phyloP scores from a whole-genome alignment of 2,888 invertebrate genomes.

The Lithodes maja region DNA sequence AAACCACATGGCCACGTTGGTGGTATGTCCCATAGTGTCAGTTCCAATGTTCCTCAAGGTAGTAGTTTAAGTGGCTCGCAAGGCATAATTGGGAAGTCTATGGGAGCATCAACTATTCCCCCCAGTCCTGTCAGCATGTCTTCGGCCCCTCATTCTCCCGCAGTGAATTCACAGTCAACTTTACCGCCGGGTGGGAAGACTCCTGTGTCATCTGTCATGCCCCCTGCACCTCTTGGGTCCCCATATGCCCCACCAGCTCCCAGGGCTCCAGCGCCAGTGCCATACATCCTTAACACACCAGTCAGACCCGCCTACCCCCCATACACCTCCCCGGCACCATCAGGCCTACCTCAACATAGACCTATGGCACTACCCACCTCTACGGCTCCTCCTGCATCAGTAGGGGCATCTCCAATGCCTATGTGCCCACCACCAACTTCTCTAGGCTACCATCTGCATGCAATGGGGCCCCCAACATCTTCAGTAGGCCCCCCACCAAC shows the following conservation, averaged over 20 bases:
- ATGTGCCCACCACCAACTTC: slow-evolving; percentile 28
- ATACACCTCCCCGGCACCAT: neutral
- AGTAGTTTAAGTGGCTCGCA: slow-evolving; percentile 22
- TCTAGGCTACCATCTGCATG: neutral
- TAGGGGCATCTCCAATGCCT: slow-evolving; percentile 23
- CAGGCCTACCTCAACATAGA: neutral
- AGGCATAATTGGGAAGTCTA: neutral
- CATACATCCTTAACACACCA: neutral
- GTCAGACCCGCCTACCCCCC: neutral
- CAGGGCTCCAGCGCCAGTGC: neutral
- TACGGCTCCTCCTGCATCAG: slow-evolving; percentile 17
- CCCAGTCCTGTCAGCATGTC: neutral
- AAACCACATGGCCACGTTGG: neutral
- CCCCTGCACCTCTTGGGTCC: neutral
- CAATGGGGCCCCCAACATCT: slow-evolving; percentile 25
- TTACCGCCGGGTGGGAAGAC: neutral
- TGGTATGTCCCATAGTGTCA: neutral
- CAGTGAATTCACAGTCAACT: neutral
- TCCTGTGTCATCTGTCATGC: slow-evolving; percentile 8
- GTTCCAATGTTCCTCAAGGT: slow-evolving; percentile 4
- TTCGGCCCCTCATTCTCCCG: neutral
- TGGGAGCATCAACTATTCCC: neutral
- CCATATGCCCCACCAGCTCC: slow-evolving; percentile 1
- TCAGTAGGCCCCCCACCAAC: slow-evolving; percentile 25
- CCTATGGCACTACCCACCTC: neutral